These are phyloP conservation scores for Sycophaga agraensis DNA, from an alignment of 1,140 invertebrate species.

Conservation along the genomic window DNA sequence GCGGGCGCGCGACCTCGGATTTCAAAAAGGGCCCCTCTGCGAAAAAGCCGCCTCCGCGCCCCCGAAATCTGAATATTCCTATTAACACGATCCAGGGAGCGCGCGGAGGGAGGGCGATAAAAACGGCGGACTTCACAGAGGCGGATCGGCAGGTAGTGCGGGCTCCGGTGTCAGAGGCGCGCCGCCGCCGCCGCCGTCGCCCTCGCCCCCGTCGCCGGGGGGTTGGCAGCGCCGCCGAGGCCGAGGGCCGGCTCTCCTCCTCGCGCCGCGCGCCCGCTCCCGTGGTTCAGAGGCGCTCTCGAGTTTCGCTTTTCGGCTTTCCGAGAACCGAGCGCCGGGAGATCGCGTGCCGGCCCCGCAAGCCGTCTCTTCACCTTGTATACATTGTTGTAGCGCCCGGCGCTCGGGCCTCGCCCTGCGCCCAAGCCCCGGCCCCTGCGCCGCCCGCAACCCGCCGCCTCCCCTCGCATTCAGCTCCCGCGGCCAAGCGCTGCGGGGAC, in stretches of 20 bases:
- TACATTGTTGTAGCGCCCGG: too few species aligned
- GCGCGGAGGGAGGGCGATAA: neutral
- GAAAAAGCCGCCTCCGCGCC: too few species aligned
- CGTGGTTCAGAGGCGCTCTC: conserved; percentile 14
- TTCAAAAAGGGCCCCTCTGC: conserved; percentile 1
- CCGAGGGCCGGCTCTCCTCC: neutral
- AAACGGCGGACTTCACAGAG: neutral
- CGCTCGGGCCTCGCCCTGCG: too few species aligned
- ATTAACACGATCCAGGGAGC: neutral
- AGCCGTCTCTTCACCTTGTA: too few species aligned
- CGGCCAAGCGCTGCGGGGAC: too few species aligned
- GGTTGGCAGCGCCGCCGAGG: neutral
- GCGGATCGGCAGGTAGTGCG: neutral
- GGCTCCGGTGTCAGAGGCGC: conserved; percentile 23
- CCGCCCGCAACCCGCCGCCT: too few species aligned
- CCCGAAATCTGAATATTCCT: too few species aligned
- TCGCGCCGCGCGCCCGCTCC: too few species aligned
- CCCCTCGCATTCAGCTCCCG: too few species aligned
- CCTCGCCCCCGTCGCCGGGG: neutral
- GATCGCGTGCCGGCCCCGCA: conserved; percentile 7
- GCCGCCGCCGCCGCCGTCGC: conserved; percentile 12
- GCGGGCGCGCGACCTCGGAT: too few species aligned
- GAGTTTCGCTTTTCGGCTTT: conserved; percentile 28
- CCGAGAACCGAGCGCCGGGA: conserved; percentile 19
- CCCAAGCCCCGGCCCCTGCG: too few species aligned